A percentile compares a stretch with the other conserved stretches of the same genome.
Conservation (phyloP, 2,888 invertebrate species). For the Oxyscelio sp. region DNA sequence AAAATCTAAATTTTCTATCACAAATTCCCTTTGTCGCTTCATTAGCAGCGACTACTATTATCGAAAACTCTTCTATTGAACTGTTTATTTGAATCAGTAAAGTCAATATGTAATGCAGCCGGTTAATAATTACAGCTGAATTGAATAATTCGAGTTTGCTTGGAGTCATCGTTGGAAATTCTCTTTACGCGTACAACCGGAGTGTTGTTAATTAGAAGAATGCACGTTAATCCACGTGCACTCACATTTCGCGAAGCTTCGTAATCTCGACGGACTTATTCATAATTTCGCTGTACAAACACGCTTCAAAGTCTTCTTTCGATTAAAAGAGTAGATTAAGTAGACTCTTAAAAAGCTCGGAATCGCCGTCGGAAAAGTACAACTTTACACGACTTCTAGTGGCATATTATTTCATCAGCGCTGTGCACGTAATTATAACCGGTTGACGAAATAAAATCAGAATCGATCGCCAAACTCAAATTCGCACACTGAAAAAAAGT, state of each 20-base stretch:
- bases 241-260: slow-evolving; percentile 45
- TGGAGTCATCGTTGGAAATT: slow-evolving; percentile 58
- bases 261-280: slow-evolving; percentile 70
- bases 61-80: neutral
- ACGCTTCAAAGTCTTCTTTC: slow-evolving; percentile 62
- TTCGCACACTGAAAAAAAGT: too few species aligned
- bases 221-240: slow-evolving; percentile 52
- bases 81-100: slow-evolving; percentile 24
- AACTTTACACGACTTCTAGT: slow-evolving; percentile 9
- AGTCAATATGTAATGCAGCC: slow-evolving; percentile 19
- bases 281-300: slow-evolving; percentile 68
- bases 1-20: too few species aligned
- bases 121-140: slow-evolving; percentile 45
- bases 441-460: too few species aligned
- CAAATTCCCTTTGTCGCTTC: too few species aligned
- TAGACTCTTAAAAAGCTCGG: slow-evolving; percentile 37
- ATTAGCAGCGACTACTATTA: neutral
- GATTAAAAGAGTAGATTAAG: slow-evolving; percentile 66
- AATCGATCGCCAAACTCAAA: too few species aligned
- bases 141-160: slow-evolving; percentile 62
- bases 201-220: slow-evolving; percentile 68
- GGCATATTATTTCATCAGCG: too few species aligned
- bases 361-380: slow-evolving; percentile 32
- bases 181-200: slow-evolving; percentile 36
- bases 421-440: too few species aligned